Percentiles rank a stretch among this genome's conserved stretches.
These are phyloP conservation scores for Phylloscopus collybita DNA, from an alignment of 2,797 vertebrate genomes.

Conservation along the genomic window DNA sequence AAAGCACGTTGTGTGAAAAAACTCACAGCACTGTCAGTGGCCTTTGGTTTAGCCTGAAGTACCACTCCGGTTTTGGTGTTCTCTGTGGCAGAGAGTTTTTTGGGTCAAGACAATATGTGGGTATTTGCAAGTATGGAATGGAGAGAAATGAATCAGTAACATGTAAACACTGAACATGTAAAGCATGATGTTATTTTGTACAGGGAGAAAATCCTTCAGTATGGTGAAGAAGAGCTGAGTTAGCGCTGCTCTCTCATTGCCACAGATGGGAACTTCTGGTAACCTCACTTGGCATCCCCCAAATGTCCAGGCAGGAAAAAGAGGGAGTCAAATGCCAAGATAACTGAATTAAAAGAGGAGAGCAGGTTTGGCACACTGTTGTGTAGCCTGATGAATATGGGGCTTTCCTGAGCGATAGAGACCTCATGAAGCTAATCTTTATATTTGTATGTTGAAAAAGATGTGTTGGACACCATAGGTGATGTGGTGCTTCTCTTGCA, in stretches of 20 bases:
- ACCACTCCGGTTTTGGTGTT: background rate
- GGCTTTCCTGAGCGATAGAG: background rate
- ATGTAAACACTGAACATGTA: background rate
- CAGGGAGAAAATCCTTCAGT: background rate
- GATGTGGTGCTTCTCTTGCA: background rate
- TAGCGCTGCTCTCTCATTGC: background rate
- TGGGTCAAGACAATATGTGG: background rate
- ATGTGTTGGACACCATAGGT: background rate
- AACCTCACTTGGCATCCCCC: fast-evolving
- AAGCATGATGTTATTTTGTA: background rate
- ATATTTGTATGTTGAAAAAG: background rate
- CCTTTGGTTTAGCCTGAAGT: background rate
- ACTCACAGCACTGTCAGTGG: background rate
- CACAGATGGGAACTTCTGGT: background rate
- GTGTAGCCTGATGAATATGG: background rate
- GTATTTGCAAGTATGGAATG: background rate
- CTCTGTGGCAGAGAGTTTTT: background rate
- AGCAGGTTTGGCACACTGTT: background rate
- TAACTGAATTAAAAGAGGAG: background rate
- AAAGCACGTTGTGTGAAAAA: background rate
- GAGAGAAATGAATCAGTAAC: background rate
- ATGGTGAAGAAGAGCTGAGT: background rate
- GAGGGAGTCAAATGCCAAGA: background rate
- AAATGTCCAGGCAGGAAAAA: background rate
- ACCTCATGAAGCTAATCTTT: background rate